A percentile compares a stretch with the other conserved stretches of the same genome.
Conservation (phyloP, 92 coral and sea anemone species). For the Desmophyllum pertusum region DNA sequence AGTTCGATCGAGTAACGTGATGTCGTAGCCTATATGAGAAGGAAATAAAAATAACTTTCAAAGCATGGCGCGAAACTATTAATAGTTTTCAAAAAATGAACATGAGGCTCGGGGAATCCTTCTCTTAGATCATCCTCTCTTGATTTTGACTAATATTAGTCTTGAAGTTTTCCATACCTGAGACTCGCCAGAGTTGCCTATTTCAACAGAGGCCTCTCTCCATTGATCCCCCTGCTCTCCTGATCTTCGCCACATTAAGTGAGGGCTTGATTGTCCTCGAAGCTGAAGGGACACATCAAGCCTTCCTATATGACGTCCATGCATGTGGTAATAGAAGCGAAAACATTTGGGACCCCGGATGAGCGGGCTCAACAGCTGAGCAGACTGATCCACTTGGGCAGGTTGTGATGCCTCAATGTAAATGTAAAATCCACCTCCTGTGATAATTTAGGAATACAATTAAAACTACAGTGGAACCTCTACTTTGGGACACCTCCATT, state of each 20-base stretch:
- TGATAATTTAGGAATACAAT: background rate
- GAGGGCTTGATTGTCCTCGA: no score
- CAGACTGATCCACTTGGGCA: background rate
- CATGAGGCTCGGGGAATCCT: no score
- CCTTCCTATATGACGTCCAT: slow-evolving; percentile 29
- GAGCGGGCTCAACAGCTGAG: slow-evolving; percentile 17
- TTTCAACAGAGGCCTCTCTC: slow-evolving; percentile 20
- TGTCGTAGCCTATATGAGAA: no score
- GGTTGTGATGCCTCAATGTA: slow-evolving; percentile 32
- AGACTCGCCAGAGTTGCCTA: slow-evolving; percentile 1
- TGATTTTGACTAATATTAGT: no score
- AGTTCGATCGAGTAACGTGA: no score
- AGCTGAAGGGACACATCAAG: background rate
- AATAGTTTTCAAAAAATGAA: no score
- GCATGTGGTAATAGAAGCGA: slow-evolving; percentile 35
- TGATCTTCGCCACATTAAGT: background rate
- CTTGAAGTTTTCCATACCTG: background rate
- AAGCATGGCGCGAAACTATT: no score
- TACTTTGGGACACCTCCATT: no score
- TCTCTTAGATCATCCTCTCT: no score
- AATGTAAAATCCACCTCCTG: slow-evolving; percentile 29
- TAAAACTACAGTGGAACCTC: no score
- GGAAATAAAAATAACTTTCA: no score
- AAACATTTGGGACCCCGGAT: slow-evolving; percentile 31
- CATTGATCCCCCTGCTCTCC: slow-evolving; percentile 32